Evolutionary conservation across 2,113 vertebrate genomes (phyloP), one percentile per base, ranked within the genome.

Genomic region (Chaetodon auriga): DNA sequence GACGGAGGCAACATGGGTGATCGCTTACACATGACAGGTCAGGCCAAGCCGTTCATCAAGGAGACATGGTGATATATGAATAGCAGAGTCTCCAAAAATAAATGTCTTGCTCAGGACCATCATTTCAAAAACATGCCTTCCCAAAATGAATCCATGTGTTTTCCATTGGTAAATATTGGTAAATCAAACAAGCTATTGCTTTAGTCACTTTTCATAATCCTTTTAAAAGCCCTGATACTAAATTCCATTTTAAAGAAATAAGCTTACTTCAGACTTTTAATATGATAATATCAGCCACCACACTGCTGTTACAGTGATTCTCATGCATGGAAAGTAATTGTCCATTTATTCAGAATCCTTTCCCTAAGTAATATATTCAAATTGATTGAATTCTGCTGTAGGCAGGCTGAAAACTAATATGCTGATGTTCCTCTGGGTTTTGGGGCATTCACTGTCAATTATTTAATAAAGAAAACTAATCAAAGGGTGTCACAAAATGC

Each of bases 381-480:
- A 88, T 61, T 57, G 85, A 85, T 85, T 83, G 58, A 45, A 87
- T 84, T 84, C 53, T 57, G 60, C 81, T 80, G 58, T 13, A 77
- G 77, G 83, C 72, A 54, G 73, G 19, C 53, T 68, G 48, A 74
- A 88, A 82, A 78, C 71, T 53, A 71, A 89, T 78, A 73, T 75
- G 73, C 35, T 84, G 78, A 86, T 57, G 19, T 35, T 87, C 65
- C 63, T 71, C 30, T 0, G 54, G 62, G 69, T 80, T 84, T 68
- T 70, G 30, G 53, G 55, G 45, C 57, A 68, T 82, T 89, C 45
- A 51, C 58, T 76, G 81, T 82, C 84, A 89, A 86, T 84, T 87
- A 83, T 89, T 91, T 75, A 81, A 89, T 84, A 75, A 87, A 80
- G 62, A 85, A 86, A 91, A 90, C 73, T 54, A 86, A 88, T 92